A percentile compares a stretch with the other conserved stretches of the same genome.
phyloP scores from a whole-genome alignment of 2,797 vertebrate genomes.

The Tragopan temminckii region DNA sequence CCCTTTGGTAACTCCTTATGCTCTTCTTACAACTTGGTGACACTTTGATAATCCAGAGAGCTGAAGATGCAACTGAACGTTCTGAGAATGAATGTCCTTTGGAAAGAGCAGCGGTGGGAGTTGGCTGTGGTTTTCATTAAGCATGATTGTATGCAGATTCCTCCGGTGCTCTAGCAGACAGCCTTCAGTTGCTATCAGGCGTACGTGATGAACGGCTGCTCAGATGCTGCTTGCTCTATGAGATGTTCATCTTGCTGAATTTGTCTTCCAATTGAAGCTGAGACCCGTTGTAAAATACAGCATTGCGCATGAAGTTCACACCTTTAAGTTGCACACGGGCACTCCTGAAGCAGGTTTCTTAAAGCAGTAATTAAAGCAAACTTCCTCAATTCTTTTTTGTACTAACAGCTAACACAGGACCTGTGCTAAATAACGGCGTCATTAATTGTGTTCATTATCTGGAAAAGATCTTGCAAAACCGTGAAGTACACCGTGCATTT shows the following conservation, averaged over 20 bases:
- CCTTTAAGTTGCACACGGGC: background rate
- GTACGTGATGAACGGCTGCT: conserved; percentile 32
- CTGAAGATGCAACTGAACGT: background rate
- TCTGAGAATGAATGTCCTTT: background rate
- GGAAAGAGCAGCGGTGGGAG: conserved; percentile 9
- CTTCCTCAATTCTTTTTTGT: background rate
- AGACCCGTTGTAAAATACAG: background rate
- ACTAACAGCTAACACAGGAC: too few relatives aligned
- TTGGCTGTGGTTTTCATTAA: conserved; percentile 45
- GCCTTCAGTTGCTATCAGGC: conserved; percentile 45
- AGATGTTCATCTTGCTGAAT: conserved; percentile 39
- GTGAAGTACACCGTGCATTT: background rate
- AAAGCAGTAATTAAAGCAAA: background rate
- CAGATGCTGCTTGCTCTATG: background rate
- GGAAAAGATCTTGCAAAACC: background rate
- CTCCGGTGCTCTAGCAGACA: conserved; percentile 23
- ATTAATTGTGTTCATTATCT: background rate
- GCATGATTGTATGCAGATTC: conserved; percentile 67
- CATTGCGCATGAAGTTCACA: fast-evolving
- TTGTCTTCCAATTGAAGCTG: background rate
- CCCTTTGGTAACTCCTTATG: background rate
- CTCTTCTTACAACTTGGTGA: background rate
- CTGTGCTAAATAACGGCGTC: background rate
- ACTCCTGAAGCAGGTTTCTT: background rate
- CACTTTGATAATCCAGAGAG: background rate